Conservation (phyloP, 2,113 vertebrate species). For the Axis porcinus region DNA sequence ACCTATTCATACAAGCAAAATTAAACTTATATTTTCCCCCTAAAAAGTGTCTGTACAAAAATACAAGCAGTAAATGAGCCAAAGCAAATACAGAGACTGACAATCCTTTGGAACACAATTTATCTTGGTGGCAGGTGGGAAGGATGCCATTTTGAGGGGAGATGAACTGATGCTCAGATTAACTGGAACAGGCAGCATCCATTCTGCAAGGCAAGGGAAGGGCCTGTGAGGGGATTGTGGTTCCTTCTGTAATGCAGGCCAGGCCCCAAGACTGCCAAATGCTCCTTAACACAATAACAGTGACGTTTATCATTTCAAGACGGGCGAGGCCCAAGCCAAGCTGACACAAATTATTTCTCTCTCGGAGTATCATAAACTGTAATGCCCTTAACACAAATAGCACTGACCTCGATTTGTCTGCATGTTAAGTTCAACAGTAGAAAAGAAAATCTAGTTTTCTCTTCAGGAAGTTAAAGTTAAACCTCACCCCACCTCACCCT, state of each 20-base stretch:
- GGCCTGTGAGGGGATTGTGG: background rate
- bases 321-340: background rate
- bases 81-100: background rate
- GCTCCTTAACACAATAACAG: background rate
- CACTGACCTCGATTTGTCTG: background rate
- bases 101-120: background rate
- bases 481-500: background rate
- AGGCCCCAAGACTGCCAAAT: slow-evolving; percentile 7
- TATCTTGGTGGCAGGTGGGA: background rate
- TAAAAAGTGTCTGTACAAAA: background rate
- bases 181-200: slow-evolving; percentile 8
- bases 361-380: background rate
- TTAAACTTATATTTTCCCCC: background rate
- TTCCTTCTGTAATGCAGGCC: slow-evolving; percentile 9
- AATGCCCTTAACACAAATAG: background rate
- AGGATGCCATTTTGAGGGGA: slow-evolving; percentile 16
- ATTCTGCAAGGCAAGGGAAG: background rate
- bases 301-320: slow-evolving; percentile 9
- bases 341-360: background rate
- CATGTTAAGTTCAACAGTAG: background rate
- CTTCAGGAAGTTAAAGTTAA: background rate
- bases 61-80: background rate
- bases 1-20: background rate
- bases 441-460: background rate
- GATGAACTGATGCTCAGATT: slow-evolving; percentile 19